Evolutionary conservation across 2,113 vertebrate genomes (phyloP).

Genomic region (Eublepharis macularius): DNA sequence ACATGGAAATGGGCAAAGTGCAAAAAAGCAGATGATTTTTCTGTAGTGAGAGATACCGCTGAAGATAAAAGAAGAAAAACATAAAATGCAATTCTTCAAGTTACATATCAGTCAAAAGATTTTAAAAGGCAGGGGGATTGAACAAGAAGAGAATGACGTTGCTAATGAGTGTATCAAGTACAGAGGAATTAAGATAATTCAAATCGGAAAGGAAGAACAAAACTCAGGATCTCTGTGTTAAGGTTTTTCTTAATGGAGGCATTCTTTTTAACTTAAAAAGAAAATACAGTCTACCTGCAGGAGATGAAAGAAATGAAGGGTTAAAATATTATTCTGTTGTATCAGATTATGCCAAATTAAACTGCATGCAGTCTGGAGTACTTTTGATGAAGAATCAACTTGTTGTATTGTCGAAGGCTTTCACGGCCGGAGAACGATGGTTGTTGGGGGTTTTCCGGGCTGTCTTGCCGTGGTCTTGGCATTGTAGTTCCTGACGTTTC

Average conservation of each 20-base stretch:
- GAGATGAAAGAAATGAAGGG: constrained; percentile 47
- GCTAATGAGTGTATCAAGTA: neutral
- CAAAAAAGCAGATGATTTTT: no score
- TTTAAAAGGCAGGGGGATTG: neutral
- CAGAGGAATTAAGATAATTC: neutral
- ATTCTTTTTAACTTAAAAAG: constrained; percentile 36
- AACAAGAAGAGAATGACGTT: neutral
- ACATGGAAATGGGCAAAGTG: no score
- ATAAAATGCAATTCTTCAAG: no score
- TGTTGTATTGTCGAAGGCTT: no score
- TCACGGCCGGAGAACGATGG: no score
- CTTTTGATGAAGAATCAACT: constrained; percentile 66
- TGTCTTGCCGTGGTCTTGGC: no score
- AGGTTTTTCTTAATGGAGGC: neutral
- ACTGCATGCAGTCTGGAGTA: constrained; percentile 57
- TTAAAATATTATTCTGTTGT: constrained; percentile 54
- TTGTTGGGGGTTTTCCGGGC: no score
- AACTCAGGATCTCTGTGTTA: constrained; percentile 23
- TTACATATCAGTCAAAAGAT: constrained; percentile 16
- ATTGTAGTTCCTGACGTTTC: no score
- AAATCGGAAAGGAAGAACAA: constrained; percentile 33
- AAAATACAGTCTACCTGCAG: constrained; percentile 23
- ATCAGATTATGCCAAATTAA: constrained; percentile 61
- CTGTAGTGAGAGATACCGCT: no score
- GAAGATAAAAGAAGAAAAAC: no score